Conservation (phyloP, 2,888 invertebrate genomes). For the Aromia moschata region DNA sequence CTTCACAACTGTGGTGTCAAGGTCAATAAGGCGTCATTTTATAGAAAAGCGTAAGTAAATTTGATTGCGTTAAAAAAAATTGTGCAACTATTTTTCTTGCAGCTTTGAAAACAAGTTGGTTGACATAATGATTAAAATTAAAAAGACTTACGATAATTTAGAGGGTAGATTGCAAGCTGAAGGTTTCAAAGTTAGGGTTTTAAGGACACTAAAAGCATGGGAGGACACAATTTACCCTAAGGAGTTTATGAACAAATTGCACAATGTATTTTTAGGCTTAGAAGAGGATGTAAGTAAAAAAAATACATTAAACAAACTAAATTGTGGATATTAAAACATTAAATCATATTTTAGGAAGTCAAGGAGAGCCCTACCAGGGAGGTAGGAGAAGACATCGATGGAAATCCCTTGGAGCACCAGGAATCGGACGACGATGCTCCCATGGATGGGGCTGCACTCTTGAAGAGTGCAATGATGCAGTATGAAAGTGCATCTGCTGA, state of each 20-base stretch:
- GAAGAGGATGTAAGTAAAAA: constrained; percentile 54
- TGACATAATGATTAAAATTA: constrained; percentile 80
- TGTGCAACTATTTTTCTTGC: constrained; percentile 25
- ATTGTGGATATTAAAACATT: neutral
- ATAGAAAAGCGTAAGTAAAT: constrained; percentile 78
- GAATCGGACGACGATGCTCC: constrained; percentile 73
- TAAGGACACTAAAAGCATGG: constrained; percentile 93
- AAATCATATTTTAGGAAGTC: constrained; percentile 33
- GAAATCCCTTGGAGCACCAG: constrained; percentile 69
- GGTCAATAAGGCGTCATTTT: constrained; percentile 95
- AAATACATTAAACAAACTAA: neutral
- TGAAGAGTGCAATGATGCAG: constrained; percentile 74
- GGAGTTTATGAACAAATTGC: constrained; percentile 86
- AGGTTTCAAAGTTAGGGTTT: constrained; percentile 90
- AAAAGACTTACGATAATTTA: constrained; percentile 76
- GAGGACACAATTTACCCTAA: constrained; percentile 98
- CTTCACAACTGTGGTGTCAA: constrained; percentile 97
- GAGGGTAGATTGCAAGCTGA: constrained; percentile 93
- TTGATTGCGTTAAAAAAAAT: neutral
- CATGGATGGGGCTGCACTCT: constrained; percentile 82
- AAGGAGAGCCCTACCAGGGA: constrained; percentile 28
- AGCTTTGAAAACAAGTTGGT: constrained; percentile 86
- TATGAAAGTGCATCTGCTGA: constrained; percentile 52
- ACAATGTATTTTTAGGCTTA: constrained; percentile 90
- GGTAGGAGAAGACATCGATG: constrained; percentile 69